These are phyloP conservation scores for Pardalotus punctatus DNA, from an alignment of 2,113 vertebrate species.

Conservation along the genomic window DNA sequence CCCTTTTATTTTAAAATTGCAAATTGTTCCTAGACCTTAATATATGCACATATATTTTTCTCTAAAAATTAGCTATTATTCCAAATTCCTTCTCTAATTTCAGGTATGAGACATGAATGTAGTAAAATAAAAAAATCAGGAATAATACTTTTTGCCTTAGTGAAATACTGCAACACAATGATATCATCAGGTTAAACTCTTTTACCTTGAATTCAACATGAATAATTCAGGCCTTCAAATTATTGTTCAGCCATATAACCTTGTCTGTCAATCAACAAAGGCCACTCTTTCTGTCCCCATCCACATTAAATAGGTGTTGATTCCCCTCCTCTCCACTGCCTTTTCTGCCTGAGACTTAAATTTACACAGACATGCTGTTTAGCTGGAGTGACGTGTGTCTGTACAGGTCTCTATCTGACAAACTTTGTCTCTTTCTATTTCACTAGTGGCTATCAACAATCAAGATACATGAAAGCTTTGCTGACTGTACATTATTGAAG, in stretches of 20 bases:
- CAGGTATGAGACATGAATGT: not conserved
- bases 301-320: conserved; percentile 34
- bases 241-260: conserved; percentile 46
- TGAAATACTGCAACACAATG: not conserved
- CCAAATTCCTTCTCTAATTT: not conserved
- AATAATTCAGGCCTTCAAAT: conserved; percentile 60
- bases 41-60: not conserved
- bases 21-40: not conserved
- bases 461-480: not conserved
- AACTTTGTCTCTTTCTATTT: not conserved
- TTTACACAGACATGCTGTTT: not conserved
- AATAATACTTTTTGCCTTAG: not conserved
- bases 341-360: conserved; percentile 21
- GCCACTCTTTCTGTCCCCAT: not conserved
- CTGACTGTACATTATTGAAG: not conserved
- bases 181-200: conserved; percentile 22
- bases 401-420: not conserved
- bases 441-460: not conserved
- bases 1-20: not conserved
- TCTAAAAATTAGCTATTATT: not conserved
- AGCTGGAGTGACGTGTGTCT: not conserved
- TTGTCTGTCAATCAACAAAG: conserved; percentile 49
- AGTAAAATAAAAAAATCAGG: not conserved
- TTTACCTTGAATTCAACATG: conserved; percentile 39
- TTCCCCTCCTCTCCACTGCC: not conserved